A percentile compares a stretch with the other conserved stretches of the same genome.
These are phyloP conservation scores for Physocephala rufipes DNA, from an alignment of 2,888 invertebrate genomes.

Conservation along the genomic window DNA sequence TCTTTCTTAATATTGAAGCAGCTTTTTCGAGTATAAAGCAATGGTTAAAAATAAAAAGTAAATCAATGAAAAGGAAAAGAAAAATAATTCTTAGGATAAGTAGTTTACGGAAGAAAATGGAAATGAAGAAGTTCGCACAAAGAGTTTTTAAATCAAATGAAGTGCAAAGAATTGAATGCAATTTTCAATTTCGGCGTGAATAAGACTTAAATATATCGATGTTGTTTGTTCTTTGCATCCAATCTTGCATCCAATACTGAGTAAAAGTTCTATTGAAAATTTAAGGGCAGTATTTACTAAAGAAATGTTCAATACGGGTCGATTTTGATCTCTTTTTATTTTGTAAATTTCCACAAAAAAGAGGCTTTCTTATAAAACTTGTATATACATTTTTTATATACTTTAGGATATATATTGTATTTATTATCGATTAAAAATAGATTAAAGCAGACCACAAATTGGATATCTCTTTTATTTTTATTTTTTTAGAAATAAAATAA, in stretches of 20 bases:
- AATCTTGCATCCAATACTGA: no score
- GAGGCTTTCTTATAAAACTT: background rate
- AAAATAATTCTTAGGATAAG: background rate
- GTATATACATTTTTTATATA: background rate
- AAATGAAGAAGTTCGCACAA: conserved; percentile 26
- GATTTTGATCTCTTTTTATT: background rate
- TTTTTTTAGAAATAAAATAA: no score
- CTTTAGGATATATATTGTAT: background rate
- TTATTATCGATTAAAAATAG: no score
- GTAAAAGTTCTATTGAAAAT: no score
- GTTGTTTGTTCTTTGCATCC: no score
- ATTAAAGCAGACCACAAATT: no score
- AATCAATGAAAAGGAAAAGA: background rate
- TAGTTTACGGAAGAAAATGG: background rate
- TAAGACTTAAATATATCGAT: no score
- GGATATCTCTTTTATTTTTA: background rate
- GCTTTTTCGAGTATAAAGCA: no score
- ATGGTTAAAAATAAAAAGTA: background rate
- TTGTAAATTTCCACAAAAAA: background rate
- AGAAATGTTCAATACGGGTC: no score
- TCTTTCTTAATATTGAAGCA: background rate
- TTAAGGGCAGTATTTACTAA: no score
- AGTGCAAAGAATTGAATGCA: conserved; percentile 25
- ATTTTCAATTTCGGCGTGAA: background rate
- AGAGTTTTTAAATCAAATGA: conserved; percentile 32